Evolutionary conservation across 1,140 invertebrate species (phyloP).

Genomic region (Cydia amplana): DNA sequence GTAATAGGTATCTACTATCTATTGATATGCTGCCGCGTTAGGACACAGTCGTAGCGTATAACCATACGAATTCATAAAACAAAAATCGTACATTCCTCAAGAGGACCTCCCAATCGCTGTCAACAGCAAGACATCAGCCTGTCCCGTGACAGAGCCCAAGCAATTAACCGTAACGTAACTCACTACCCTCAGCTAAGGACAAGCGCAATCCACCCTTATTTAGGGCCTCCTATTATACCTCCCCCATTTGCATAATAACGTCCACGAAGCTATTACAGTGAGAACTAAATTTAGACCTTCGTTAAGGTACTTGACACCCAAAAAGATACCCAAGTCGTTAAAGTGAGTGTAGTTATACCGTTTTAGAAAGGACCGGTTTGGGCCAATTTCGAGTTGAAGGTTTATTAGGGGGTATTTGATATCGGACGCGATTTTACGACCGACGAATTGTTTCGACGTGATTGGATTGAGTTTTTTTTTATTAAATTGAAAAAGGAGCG

Average conservation of each 20-base stretch:
- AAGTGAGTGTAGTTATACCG: background rate
- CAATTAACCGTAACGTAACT: background rate
- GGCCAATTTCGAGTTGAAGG: background rate
- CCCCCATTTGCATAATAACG: slow-evolving; percentile 24
- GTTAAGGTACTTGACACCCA: background rate
- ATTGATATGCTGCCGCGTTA: no score
- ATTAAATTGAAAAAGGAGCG: slow-evolving; percentile 17
- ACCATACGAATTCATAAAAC: no score
- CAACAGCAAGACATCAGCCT: background rate
- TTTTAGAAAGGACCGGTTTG: background rate
- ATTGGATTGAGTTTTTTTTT: background rate
- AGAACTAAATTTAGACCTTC: slow-evolving; percentile 28
- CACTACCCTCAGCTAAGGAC: background rate
- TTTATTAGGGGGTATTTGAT: slow-evolving; percentile 7
- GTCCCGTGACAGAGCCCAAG: background rate
- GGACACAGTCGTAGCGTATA: no score
- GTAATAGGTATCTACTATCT: no score
- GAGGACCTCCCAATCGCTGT: background rate
- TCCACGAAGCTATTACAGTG: slow-evolving; percentile 10
- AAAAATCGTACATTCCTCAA: background rate
- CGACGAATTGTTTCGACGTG: slow-evolving; percentile 19
- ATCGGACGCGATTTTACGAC: background rate
- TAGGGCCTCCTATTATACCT: slow-evolving; percentile 15
- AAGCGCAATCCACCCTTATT: slow-evolving; percentile 14
- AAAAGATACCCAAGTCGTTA: background rate